These are phyloP conservation scores for Macaria liturata DNA, from an alignment of 2,888 invertebrate species.

Conservation along the genomic window DNA sequence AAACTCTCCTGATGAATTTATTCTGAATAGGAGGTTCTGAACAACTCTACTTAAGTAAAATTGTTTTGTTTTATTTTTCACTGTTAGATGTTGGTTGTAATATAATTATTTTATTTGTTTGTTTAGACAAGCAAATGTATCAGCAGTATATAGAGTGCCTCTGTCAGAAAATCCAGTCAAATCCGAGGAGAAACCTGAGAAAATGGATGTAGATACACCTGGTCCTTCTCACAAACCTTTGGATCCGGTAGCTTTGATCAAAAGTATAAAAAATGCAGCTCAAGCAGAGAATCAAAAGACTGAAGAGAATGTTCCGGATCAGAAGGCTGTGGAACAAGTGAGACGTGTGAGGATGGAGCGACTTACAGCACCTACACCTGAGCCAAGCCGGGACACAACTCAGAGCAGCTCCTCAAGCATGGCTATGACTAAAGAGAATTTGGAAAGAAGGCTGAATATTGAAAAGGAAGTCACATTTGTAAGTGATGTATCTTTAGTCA, in stretches of 20 bases:
- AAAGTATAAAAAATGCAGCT: conserved; percentile 29
- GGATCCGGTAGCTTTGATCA: conserved; percentile 52
- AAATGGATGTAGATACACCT: conserved; percentile 27
- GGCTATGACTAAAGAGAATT: conserved; percentile 50
- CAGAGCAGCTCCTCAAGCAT: conserved; percentile 32
- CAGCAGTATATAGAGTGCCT: conserved; percentile 76
- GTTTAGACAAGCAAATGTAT: conserved; percentile 88
- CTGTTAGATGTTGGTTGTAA: no score
- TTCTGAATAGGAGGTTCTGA: no score
- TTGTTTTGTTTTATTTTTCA: no score
- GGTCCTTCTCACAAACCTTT: conserved; percentile 43
- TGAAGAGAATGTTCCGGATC: background rate
- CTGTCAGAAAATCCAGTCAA: conserved; percentile 34
- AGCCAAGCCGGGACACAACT: conserved; percentile 13
- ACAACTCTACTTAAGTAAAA: no score
- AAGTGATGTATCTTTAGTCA: conserved; percentile 38
- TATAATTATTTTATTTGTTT: background rate
- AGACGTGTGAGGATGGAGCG: background rate
- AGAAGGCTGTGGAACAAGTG: background rate
- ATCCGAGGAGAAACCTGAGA: conserved; percentile 5
- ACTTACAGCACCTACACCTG: background rate
- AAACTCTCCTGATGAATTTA: no score
- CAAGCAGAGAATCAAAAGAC: conserved; percentile 20
- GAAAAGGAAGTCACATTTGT: conserved; percentile 78
- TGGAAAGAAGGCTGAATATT: conserved; percentile 70